phyloP scores from a whole-genome alignment of 2,888 invertebrate genomes.

The Tethea ocularis region DNA sequence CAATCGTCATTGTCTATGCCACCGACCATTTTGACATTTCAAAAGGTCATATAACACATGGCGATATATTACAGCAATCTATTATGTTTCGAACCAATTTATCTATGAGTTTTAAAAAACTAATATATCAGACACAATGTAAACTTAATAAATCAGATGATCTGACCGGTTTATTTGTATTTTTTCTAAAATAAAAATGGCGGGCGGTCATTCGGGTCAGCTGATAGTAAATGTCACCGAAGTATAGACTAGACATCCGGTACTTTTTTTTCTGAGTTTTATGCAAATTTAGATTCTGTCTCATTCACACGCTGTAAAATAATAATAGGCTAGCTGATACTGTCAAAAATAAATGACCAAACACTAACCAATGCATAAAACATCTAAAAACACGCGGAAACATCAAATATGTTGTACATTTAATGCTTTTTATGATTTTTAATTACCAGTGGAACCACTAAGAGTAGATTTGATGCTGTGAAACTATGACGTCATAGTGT shows the following conservation, averaged over 20 bases:
- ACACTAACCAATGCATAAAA: too few relatives aligned
- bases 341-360: too few relatives aligned
- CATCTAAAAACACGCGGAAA: too few relatives aligned
- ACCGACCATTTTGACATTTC: background rate
- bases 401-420: too few relatives aligned
- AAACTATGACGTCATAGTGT: too few relatives aligned
- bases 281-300: background rate
- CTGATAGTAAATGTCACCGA: constrained; percentile 3
- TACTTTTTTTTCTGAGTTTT: background rate
- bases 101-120: background rate
- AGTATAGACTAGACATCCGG: background rate
- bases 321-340: too few relatives aligned
- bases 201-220: constrained; percentile 4
- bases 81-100: constrained; percentile 3
- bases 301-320: too few relatives aligned
- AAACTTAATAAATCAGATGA: constrained; percentile 3
- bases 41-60: background rate
- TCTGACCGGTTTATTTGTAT: background rate
- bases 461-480: too few relatives aligned
- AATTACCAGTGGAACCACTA: too few relatives aligned
- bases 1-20: constrained; percentile 3
- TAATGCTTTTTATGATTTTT: too few relatives aligned
- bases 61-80: background rate
- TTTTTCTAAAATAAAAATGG: background rate
- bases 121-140: background rate